A percentile compares a stretch with the other conserved stretches of the same genome.
Evolutionary conservation across 2,113 vertebrate genomes (phyloP).

Genomic region (Rousettus leschenaultii): DNA sequence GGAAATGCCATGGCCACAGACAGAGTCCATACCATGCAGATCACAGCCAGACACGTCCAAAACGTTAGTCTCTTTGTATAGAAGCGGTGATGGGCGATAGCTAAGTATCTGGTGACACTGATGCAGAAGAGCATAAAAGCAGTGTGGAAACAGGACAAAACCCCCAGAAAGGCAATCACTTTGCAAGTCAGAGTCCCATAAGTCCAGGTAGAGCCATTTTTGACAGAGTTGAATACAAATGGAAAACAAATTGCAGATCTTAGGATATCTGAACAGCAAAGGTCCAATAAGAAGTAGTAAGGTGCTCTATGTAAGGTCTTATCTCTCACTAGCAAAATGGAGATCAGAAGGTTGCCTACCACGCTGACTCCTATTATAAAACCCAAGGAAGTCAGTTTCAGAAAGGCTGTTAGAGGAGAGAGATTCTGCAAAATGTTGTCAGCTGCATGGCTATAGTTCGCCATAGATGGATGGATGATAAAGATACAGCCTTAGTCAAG

Average conservation of each 20-base stretch:
- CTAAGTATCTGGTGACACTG: constrained; percentile 98
- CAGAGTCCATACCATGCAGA: constrained; percentile 99
- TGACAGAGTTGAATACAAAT: constrained; percentile 99
- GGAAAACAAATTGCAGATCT: constrained; percentile 99
- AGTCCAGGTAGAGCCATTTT: constrained; percentile 98
- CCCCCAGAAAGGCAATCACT: constrained; percentile 99
- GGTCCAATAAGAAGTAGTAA: constrained; percentile 99
- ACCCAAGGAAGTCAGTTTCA: constrained; percentile 99
- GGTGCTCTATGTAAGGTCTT: constrained; percentile 99
- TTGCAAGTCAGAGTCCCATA: constrained; percentile 99
- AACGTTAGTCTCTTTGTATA: constrained; percentile 99
- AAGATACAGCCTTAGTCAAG: constrained; percentile 97
- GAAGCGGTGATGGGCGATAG: constrained; percentile 98
- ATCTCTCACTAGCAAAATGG: constrained; percentile 99
- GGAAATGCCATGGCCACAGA: constrained; percentile 99
- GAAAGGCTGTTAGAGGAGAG: constrained; percentile 99
- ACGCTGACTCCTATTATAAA: constrained; percentile 99
- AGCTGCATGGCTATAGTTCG: constrained; percentile 99
- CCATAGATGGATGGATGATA: constrained; percentile 99
- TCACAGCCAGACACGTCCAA: constrained; percentile 98
- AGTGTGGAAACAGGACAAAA: constrained; percentile 98
- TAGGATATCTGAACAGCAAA: constrained; percentile 98
- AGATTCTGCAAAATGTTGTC: constrained; percentile 99
- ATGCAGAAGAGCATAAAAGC: constrained; percentile 99
- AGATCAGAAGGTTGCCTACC: constrained; percentile 99